These are phyloP conservation scores for Brachionus plicatilis DNA, from an alignment of 1,140 invertebrate species.

Conservation along the genomic window DNA sequence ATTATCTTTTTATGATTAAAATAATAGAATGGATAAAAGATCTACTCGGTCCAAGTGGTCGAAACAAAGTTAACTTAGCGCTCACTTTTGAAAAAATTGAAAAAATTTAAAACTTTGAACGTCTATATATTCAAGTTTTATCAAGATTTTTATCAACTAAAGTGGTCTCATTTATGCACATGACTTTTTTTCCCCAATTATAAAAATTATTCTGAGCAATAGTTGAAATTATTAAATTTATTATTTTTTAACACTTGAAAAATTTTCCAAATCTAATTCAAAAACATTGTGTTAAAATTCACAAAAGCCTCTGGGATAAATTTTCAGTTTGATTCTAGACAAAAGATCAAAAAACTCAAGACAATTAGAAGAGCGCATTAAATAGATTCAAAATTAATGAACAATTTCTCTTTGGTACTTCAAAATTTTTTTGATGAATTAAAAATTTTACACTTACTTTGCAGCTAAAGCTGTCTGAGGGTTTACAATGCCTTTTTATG, in stretches of 20 bases:
- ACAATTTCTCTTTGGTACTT: not conserved
- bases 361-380: not conserved
- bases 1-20: not conserved
- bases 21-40: not conserved
- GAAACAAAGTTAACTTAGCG: not conserved
- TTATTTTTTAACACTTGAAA: not conserved
- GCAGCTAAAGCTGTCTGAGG: not conserved
- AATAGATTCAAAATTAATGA: not conserved
- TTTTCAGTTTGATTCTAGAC: not conserved
- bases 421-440: not conserved
- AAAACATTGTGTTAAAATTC: not conserved
- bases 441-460: not conserved
- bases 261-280: not conserved
- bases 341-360: not conserved
- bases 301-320: not conserved
- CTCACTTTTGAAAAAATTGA: not conserved
- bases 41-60: not conserved
- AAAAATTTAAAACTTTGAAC: not conserved
- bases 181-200: not conserved
- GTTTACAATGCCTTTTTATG: constrained; percentile 29
- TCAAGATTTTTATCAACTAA: not conserved
- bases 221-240: not conserved
- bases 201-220: not conserved
- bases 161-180: not conserved
- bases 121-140: not conserved